Conservation (phyloP, 1,140 invertebrate species). For the Acyrthosiphon pisum region DNA sequence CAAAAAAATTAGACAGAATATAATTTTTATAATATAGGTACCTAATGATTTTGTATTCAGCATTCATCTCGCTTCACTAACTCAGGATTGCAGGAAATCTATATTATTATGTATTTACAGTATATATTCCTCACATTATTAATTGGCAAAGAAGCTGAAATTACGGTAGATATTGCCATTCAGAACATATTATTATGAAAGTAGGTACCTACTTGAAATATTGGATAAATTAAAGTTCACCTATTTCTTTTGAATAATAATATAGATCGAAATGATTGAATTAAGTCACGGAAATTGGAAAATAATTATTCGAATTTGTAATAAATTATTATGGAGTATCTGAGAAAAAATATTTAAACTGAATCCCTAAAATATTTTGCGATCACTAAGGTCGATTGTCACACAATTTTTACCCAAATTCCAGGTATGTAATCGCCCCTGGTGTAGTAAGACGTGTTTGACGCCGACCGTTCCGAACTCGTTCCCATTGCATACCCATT, state of each 20-base stretch:
- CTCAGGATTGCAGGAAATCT: no score
- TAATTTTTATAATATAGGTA: no score
- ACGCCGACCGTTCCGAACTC: constrained; percentile 83
- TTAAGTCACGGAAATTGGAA: not conserved
- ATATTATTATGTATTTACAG: no score
- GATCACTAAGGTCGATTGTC: not conserved
- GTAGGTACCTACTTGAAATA: not conserved
- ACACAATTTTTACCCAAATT: constrained; percentile 67
- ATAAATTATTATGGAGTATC: not conserved
- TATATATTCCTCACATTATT: not conserved
- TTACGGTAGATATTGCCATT: not conserved
- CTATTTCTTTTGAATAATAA: not conserved
- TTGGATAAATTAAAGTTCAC: not conserved
- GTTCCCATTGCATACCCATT: constrained; percentile 99
- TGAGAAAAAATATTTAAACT: not conserved
- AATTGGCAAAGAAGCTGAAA: not conserved
- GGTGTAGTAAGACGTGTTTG: constrained; percentile 89
- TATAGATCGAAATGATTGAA: not conserved
- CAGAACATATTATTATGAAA: not conserved
- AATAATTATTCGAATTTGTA: not conserved
- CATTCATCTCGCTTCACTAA: no score
- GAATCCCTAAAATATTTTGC: not conserved
- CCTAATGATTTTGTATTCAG: no score
- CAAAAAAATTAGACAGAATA: not conserved
- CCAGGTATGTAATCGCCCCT: constrained; percentile 95